Evolutionary conservation across 2,113 vertebrate genomes (phyloP), one percentile per base, ranked within the genome.

Genomic region (Oceanites oceanicus): DNA sequence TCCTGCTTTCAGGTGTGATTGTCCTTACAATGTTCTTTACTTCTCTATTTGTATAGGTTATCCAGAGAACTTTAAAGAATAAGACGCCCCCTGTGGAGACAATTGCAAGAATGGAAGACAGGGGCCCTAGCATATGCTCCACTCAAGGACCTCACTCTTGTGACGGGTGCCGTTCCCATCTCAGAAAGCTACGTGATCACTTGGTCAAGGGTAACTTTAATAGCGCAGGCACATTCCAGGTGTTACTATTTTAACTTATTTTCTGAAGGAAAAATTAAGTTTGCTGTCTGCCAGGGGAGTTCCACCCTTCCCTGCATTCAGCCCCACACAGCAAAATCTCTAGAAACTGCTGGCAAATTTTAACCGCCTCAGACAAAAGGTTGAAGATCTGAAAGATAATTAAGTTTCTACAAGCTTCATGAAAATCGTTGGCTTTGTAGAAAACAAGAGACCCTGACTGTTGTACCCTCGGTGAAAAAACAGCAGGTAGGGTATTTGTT

Each of bases 141-240:
- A 30, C 9, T 88, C 63, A 40, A 27, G 25, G 45, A 65, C 40
- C 21, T 83, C 5, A 9, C 14, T 79, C 6, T 38, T 42, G 27
- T 42, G 40, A 30, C 2, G 10, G 34, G 34, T 2, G 4, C 13
- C 11, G 15, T 56, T 83, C 21, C 18, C 0, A 1, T 29, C 27
- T 36, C 32, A 53, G n/a, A 53, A 87, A 90, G 17, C 7, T 29
- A 45, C 7, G 1, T 10, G 3, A 78, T 65, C 44, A 3, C 8
- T 23, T 86, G 38, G 40, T 30, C 30, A 70, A 32, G 15, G 53
- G 13, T 61, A 70, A 66, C 12, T 53, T 94, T 32, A 61, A 72
- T 47, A 65, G 36, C 44, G 61, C 1, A 50, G 42, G 6, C 9
- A 42, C 7, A 6, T 82, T 68, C 15, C 40, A 52, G 36, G 3